These are phyloP conservation scores for Brenthis hecate DNA, from an alignment of 2,888 invertebrate genomes.

Conservation along the genomic window DNA sequence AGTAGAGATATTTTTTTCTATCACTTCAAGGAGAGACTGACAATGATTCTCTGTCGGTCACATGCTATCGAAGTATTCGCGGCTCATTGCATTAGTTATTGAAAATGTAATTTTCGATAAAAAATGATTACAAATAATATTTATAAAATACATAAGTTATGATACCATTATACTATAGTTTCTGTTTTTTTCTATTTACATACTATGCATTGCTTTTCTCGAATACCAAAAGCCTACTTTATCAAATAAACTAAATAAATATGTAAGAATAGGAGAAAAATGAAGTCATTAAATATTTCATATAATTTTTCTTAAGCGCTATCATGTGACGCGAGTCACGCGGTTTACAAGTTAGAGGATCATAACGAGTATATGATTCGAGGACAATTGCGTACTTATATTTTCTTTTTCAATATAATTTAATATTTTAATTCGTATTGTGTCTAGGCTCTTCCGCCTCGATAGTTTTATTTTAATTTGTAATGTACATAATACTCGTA, in stretches of 20 bases:
- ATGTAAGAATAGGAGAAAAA: neutral
- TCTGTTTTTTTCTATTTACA: no score
- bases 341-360: slow-evolving; percentile 23
- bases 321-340: slow-evolving; percentile 38
- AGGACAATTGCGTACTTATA: neutral
- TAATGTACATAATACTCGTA: no score
- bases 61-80: slow-evolving; percentile 53
- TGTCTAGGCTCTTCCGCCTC: no score
- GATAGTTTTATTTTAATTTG: no score
- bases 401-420: neutral
- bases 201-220: no score
- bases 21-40: slow-evolving; percentile 55
- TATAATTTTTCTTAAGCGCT: slow-evolving; percentile 12
- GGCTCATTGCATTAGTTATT: slow-evolving; percentile 45
- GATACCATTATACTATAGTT: neutral
- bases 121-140: slow-evolving; percentile 37
- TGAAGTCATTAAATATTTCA: neutral
- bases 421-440: no score
- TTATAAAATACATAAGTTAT: neutral
- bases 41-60: slow-evolving; percentile 55
- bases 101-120: slow-evolving; percentile 43
- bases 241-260: neutral
- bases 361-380: slow-evolving; percentile 4
- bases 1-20: slow-evolving; percentile 44
- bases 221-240: no score